Evolutionary conservation across 2,113 vertebrate species (phyloP).

Genomic region (Ramphastos sulfuratus): DNA sequence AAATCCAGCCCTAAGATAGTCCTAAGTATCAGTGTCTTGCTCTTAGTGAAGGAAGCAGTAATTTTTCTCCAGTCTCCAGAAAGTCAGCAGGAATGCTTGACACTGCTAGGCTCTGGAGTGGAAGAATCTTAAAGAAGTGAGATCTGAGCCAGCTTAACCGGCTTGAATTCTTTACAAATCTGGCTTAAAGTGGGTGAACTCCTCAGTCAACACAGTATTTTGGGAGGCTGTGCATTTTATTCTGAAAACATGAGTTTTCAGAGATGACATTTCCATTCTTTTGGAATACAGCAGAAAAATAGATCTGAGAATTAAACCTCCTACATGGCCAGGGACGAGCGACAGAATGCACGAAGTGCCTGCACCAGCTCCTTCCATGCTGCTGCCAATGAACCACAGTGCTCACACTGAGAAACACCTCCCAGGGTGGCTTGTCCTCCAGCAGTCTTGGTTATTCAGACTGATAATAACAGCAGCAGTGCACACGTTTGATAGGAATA

Average conservation of each 20-base stretch:
- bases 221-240: constrained; percentile 14
- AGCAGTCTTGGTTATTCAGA: neutral
- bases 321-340: neutral
- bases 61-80: neutral
- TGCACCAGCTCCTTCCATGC: neutral
- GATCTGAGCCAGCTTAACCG: constrained; percentile 11
- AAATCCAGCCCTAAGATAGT: neutral
- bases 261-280: neutral
- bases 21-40: neutral
- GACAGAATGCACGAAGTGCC: neutral
- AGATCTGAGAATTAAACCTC: constrained; percentile 12
- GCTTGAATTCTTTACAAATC: constrained; percentile 12
- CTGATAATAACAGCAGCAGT: neutral
- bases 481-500: neutral
- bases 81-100: neutral
- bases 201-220: constrained; percentile 44
- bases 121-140: neutral
- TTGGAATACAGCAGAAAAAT: constrained; percentile 4
- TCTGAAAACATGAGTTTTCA: constrained; percentile 7
- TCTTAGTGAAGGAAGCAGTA: neutral
- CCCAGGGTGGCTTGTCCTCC: neutral
- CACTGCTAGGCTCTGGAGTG: constrained; percentile 6
- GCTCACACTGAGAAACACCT: neutral
- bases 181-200: constrained; percentile 8
- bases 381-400: neutral